Base-by-base conservation (phyloP, 2,888 invertebrate genomes). In the Volucella inflata region DNA sequence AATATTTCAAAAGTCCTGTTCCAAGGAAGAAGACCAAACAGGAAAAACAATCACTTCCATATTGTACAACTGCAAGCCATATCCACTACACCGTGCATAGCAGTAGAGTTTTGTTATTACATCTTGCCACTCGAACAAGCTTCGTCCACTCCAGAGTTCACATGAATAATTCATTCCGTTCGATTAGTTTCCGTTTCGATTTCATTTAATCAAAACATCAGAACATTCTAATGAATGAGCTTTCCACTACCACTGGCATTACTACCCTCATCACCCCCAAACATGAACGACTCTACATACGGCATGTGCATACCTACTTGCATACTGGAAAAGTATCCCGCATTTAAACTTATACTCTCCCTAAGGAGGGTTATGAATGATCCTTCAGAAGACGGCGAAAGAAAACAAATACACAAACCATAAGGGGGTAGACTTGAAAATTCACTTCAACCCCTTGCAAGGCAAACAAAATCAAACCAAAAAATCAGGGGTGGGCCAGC, bases 191-290 rank as follows among this genome's bases (percentile, higher is more conserved):
- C 85, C 85, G 85, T 85, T 85, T 85, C 80, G 80, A 85, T 85
- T 85, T 85, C 85, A 85, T 85, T 85, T 85, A 85, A 85, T 85
- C 80, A 85, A 81, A 85, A 85, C 85, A 85, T 85, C 85, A 81
- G 76, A 80, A 85, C 67, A 85, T 76, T 85, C 80, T 85, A 85
- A 85, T 85, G 85, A 81, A 85, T 85, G 84, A 85, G 80, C 65
- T 60, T 67, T 59, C 64, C 59, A 70, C 30, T 79, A 46, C 64
- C 67, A 38, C 12, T 44, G 53, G 48, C 16, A 16, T 12, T n/a
- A 21, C 10, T 51, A 21, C 60, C 12, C 51, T 51, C 46, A 38
- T n/a, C 53, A 21, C 38, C 3, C 14, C 1, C 10, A 14, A 36
- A n/a, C 38, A 2, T 3, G n/a, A n/a, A 30, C 42, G 42, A 11